Percentiles rank a stretch among this genome's conserved stretches.
phyloP scores from a whole-genome alignment of 2,113 vertebrate species.

The Illadopsis cleaveri region DNA sequence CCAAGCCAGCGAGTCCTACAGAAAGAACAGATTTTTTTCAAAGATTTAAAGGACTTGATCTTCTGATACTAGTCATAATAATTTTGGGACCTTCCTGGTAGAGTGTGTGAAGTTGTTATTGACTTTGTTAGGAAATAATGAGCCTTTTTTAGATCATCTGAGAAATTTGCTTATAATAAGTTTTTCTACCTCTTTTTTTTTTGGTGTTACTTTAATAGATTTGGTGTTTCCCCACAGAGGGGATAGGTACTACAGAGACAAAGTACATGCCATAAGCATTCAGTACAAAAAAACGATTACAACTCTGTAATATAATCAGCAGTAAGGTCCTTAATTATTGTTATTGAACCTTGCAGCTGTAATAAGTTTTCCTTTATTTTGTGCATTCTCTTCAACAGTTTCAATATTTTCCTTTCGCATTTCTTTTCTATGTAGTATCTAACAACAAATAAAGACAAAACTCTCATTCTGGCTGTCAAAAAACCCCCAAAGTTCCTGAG shows the following conservation, averaged over 20 bases:
- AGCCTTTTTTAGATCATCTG: neutral
- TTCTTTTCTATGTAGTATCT: neutral
- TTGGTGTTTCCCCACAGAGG: neutral
- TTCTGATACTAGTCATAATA: neutral
- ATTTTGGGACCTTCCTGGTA: neutral
- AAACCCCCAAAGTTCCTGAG: neutral
- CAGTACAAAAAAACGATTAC: neutral
- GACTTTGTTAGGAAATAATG: neutral
- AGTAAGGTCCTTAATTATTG: constrained; percentile 26
- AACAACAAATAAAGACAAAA: constrained; percentile 8
- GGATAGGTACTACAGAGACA: neutral
- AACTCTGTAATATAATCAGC: constrained; percentile 6
- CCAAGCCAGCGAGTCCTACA: neutral
- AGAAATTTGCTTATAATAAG: neutral
- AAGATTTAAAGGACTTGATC: neutral
- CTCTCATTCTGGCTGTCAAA: neutral
- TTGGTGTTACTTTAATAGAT: neutral
- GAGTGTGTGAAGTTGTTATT: neutral
- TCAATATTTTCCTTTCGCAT: neutral
- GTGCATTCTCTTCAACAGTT: neutral
- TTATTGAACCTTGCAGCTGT: neutral
- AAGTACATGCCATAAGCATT: neutral
- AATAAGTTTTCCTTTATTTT: constrained; percentile 8
- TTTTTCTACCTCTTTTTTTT: neutral
- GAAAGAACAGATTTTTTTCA: neutral